These are phyloP conservation scores for Siphamia tubifer DNA, from an alignment of 2,113 vertebrate species.

Conservation along the genomic window DNA sequence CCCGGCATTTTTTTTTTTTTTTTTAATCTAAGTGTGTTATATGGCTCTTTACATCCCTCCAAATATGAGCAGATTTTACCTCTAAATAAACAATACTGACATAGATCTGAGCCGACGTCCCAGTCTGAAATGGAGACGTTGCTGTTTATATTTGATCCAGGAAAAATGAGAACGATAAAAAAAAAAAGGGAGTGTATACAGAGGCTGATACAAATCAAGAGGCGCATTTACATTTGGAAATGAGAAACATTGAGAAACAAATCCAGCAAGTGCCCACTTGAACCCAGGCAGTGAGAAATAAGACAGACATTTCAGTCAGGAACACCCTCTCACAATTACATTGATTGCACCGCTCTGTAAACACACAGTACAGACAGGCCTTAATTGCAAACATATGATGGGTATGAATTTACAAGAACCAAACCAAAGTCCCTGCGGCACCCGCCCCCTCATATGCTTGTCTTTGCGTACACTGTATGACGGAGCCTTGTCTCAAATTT, in stretches of 20 bases:
- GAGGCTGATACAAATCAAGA: slow-evolving; percentile 61
- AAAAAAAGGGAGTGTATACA: slow-evolving; percentile 58
- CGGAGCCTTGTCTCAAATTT: slow-evolving; percentile 46
- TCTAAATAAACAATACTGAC: slow-evolving; percentile 58
- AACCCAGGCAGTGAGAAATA: slow-evolving; percentile 67
- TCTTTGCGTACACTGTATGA: slow-evolving; percentile 50
- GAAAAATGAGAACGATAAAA: slow-evolving; percentile 56
- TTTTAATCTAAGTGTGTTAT: slow-evolving; percentile 27
- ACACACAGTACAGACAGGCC: slow-evolving; percentile 71
- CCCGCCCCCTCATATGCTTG: slow-evolving; percentile 26
- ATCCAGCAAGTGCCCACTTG: slow-evolving; percentile 62
- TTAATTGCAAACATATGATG: slow-evolving; percentile 78
- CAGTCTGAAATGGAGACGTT: slow-evolving; percentile 49
- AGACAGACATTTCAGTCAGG: slow-evolving; percentile 58
- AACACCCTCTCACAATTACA: slow-evolving; percentile 76
- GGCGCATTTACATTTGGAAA: slow-evolving; percentile 68
- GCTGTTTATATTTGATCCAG: slow-evolving; percentile 61
- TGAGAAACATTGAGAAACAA: slow-evolving; percentile 64
- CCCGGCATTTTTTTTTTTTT: background rate
- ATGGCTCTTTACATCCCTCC: slow-evolving; percentile 28
- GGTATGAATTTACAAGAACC: slow-evolving; percentile 60
- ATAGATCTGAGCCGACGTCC: slow-evolving; percentile 53
- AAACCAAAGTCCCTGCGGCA: slow-evolving; percentile 51
- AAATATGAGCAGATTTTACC: slow-evolving; percentile 40
- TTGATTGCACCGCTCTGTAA: slow-evolving; percentile 75